Conservation (phyloP, 2,797 vertebrate genomes). For the Chaunax sp. region DNA sequence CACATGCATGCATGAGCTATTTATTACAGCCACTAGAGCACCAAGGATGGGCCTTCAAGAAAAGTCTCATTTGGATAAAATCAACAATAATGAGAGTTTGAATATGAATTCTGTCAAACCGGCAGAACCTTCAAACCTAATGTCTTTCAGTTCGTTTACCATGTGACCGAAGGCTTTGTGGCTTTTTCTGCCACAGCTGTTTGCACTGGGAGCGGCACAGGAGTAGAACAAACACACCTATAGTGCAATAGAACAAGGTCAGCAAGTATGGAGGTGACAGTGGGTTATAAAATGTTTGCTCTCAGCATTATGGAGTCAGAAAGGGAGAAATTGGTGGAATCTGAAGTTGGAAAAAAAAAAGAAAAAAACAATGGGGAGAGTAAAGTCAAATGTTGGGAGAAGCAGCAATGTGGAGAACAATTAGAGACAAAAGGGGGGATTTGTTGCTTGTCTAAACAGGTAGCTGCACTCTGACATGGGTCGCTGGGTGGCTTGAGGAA, state of each 20-base stretch:
- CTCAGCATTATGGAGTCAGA: background rate
- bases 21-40: background rate
- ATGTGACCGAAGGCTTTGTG: slow-evolving; percentile 15
- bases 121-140: background rate
- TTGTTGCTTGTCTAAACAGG: slow-evolving; percentile 46
- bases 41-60: background rate
- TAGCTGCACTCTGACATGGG: slow-evolving; percentile 23
- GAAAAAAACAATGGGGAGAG: slow-evolving; percentile 17
- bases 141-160: slow-evolving; percentile 15
- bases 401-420: background rate
- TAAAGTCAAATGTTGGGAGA: slow-evolving; percentile 14
- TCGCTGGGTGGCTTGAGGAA: slow-evolving; percentile 2
- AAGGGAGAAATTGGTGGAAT: background rate
- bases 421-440: slow-evolving; percentile 24
- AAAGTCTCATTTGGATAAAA: background rate
- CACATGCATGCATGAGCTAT: slow-evolving; percentile 3
- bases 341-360: background rate
- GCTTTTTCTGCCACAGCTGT: slow-evolving; percentile 45
- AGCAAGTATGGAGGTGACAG: slow-evolving; percentile 43
- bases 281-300: slow-evolving; percentile 31
- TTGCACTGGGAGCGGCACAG: slow-evolving; percentile 70
- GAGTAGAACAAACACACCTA: slow-evolving; percentile 74
- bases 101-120: background rate
- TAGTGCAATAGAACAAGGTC: slow-evolving; percentile 46
- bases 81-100: slow-evolving; percentile 2